These are phyloP conservation scores for Castor canadensis DNA, from an alignment of 2,113 vertebrate genomes.

Conservation along the genomic window DNA sequence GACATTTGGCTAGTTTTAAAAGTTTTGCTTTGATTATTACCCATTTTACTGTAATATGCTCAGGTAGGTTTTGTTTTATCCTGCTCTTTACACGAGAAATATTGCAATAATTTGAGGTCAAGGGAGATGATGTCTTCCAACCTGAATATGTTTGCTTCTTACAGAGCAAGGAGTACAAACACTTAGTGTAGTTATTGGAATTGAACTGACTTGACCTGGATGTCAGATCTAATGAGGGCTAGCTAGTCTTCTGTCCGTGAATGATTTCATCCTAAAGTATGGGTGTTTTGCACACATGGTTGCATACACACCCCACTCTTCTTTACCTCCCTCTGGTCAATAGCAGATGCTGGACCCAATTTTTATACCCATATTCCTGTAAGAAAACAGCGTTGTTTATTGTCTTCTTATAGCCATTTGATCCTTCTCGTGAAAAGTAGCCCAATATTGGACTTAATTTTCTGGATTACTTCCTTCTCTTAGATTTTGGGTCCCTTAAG, in stretches of 20 bases:
- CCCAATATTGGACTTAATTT: not conserved
- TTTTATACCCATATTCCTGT: not conserved
- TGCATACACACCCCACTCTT: not conserved
- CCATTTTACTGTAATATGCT: not conserved
- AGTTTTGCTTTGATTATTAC: not conserved
- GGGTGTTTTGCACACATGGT: not conserved
- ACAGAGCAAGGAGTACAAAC: not conserved
- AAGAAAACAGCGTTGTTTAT: not conserved
- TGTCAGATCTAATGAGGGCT: not conserved
- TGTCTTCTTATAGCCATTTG: not conserved
- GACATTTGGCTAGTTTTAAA: not conserved
- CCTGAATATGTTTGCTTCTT: not conserved
- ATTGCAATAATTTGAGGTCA: not conserved
- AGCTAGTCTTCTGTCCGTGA: not conserved
- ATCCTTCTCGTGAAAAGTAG: not conserved
- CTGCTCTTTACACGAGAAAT: not conserved
- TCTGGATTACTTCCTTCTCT: not conserved
- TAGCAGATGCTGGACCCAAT: not conserved
- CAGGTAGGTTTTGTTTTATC: not conserved
- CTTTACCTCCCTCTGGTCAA: not conserved
- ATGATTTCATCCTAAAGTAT: not conserved
- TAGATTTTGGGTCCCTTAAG: not conserved
- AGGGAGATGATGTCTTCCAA: not conserved
- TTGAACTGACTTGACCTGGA: not conserved
- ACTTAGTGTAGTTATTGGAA: not conserved